These are phyloP conservation scores for Echinometra lucunter DNA, from an alignment of 53 echinoderm and acorn worm genomes.

Conservation along the genomic window DNA sequence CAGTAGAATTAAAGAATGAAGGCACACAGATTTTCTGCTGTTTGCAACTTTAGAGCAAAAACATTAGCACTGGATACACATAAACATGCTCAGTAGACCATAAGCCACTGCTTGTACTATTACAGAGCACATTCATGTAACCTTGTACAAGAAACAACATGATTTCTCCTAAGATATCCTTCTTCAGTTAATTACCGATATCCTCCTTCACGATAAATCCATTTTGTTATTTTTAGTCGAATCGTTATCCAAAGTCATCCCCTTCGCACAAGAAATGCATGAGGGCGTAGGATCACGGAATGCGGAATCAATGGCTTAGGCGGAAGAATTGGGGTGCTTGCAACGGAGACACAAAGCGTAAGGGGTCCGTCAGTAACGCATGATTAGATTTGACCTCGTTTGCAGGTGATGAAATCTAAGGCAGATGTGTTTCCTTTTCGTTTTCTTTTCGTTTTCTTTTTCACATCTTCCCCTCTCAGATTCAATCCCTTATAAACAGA, in stretches of 20 bases:
- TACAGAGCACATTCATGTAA: conserved; percentile 16
- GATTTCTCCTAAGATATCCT: conserved; percentile 14
- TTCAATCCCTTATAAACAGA: background rate
- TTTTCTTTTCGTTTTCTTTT: background rate
- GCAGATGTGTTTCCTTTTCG: conserved; percentile 18
- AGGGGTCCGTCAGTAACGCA: conserved; percentile 27
- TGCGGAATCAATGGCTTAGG: conserved; percentile 23
- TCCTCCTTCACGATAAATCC: conserved; percentile 8
- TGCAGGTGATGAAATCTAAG: conserved; percentile 10
- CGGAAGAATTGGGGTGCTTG: background rate
- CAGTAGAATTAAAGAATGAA: background rate
- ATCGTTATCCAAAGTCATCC: conserved; percentile 39
- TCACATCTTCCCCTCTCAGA: background rate
- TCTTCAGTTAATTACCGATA: conserved; percentile 7
- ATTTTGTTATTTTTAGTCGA: conserved; percentile 51
- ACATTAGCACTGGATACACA: conserved; percentile 12
- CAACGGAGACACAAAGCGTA: conserved; percentile 10
- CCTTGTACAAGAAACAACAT: background rate
- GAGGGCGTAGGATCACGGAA: conserved; percentile 1
- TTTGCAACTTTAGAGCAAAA: background rate
- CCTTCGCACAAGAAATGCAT: background rate
- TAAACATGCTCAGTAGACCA: background rate
- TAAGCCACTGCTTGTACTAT: background rate
- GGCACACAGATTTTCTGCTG: background rate
- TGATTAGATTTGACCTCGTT: conserved; percentile 42